Evolutionary conservation across 2,113 vertebrate species (phyloP), one percentile per base, ranked within the genome.

Genomic region (Recurvirostra avosetta): DNA sequence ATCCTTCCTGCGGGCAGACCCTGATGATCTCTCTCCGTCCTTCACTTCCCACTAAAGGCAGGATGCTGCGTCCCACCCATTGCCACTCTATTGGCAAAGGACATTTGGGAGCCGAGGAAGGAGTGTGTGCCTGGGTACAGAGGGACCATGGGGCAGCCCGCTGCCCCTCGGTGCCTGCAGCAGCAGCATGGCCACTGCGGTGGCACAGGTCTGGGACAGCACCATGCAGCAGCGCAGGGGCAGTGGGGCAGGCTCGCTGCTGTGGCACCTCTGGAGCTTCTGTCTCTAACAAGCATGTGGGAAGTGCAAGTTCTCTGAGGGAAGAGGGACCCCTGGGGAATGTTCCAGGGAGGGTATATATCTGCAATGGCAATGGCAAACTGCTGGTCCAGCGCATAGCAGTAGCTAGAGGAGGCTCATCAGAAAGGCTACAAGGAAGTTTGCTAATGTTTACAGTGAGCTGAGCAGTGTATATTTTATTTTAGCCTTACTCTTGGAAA

Each of bases 311-410:
- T 40, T 79, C 36, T 68, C 36, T 4, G 32, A 72, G 43, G 74
- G 36, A 65, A 79, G 20, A 73, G 15, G 15, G 32, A 32, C 23
- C 17, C 52, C 45, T 0, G 0, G 15, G 4, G 32, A 27, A 19
- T 12, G 6, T 36, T 61, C 67, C 13, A 0, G 1, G 27, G 30
- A 36, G 6, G 23, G 11, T 2, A 0, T 25, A 0, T 30, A 27
- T 34, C 38, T 89, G 61, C 29, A 73, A 21, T 11, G 43, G 63
- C 62, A 29, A 23, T 41, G 29, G 34, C 41, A 62, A 68, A 45
- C 26, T 0, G 0, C 38, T 83, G 71, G 75, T 86, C 55, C 45
- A 66, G 79, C 17, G 13, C 15, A 6, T 3, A 21, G 23, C 8
- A 4, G 50, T 38, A 38, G 63, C 75, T 80, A 19, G 22, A 83